These are phyloP conservation scores for Phoxinus phoxinus DNA, from an alignment of 2,113 vertebrate species.

Conservation along the genomic window DNA sequence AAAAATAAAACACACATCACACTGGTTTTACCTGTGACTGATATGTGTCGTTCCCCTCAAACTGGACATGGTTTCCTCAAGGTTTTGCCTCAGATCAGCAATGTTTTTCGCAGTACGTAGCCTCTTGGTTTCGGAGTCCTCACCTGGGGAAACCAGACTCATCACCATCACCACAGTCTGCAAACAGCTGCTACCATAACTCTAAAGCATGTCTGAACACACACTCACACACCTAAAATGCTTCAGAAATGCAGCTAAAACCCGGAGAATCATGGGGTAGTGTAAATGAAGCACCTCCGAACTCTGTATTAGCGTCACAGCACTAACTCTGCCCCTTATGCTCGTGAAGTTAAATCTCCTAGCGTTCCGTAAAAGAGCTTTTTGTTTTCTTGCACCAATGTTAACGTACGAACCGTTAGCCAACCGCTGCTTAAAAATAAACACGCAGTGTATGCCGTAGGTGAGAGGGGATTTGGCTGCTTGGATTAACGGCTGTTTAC, in stretches of 20 bases:
- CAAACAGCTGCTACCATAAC: constrained; percentile 24
- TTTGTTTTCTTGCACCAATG: constrained; percentile 20
- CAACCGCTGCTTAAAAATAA: constrained; percentile 39
- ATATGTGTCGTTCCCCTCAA: constrained; percentile 83
- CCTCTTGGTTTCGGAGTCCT: constrained; percentile 84
- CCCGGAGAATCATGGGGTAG: not conserved
- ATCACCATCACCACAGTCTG: constrained; percentile 26
- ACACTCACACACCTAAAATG: constrained; percentile 47
- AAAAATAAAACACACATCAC: not conserved
- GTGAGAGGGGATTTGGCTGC: constrained; percentile 47
- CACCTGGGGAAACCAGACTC: constrained; percentile 69
- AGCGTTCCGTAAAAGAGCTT: constrained; percentile 27
- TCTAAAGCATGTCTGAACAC: constrained; percentile 34
- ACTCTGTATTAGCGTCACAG: not conserved
- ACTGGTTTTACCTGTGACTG: constrained; percentile 76
- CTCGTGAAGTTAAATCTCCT: constrained; percentile 8
- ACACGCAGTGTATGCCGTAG: constrained; percentile 39
- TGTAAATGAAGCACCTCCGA: constrained; percentile 8
- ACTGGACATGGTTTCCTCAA: constrained; percentile 92
- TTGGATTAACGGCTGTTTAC: constrained; percentile 49
- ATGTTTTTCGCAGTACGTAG: constrained; percentile 87
- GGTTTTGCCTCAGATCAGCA: constrained; percentile 87
- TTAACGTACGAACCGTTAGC: constrained; percentile 28
- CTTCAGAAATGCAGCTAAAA: not conserved
- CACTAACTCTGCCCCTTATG: not conserved